phyloP scores from a whole-genome alignment of 2,797 vertebrate species.

The Aratinga solstitialis region DNA sequence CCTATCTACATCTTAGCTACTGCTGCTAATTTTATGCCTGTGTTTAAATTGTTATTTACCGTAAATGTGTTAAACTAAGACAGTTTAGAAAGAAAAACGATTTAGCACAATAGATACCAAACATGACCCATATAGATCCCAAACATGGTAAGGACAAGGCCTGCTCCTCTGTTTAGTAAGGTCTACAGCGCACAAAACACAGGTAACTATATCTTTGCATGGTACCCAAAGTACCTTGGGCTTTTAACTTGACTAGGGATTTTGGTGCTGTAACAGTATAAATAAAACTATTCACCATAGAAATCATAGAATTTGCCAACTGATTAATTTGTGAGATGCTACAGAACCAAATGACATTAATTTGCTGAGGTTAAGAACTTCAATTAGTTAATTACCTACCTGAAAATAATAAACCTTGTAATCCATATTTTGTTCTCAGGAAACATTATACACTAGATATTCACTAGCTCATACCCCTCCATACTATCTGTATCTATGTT shows the following conservation, averaged over 20 bases:
- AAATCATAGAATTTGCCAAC: background rate
- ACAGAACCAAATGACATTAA: background rate
- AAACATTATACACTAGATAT: background rate
- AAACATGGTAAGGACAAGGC: background rate
- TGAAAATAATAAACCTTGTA: background rate
- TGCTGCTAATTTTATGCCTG: background rate
- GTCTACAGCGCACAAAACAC: background rate
- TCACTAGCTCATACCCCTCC: background rate
- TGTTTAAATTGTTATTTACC: background rate
- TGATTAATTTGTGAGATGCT: background rate
- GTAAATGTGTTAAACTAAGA: background rate
- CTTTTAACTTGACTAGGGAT: background rate
- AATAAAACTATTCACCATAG: background rate
- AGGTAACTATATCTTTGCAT: background rate
- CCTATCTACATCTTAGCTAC: background rate
- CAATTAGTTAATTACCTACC: background rate
- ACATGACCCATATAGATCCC: accelerated
- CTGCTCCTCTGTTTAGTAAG: background rate
- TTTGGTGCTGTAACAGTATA: background rate
- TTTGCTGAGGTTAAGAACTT: background rate
- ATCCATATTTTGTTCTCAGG: background rate
- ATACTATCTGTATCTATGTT: accelerated
- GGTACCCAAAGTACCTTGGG: background rate
- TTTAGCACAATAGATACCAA: background rate
- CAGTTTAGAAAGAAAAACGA: background rate